Conservation (phyloP, 2,888 invertebrate genomes). For the Rhagophthalmus giganteus region DNA sequence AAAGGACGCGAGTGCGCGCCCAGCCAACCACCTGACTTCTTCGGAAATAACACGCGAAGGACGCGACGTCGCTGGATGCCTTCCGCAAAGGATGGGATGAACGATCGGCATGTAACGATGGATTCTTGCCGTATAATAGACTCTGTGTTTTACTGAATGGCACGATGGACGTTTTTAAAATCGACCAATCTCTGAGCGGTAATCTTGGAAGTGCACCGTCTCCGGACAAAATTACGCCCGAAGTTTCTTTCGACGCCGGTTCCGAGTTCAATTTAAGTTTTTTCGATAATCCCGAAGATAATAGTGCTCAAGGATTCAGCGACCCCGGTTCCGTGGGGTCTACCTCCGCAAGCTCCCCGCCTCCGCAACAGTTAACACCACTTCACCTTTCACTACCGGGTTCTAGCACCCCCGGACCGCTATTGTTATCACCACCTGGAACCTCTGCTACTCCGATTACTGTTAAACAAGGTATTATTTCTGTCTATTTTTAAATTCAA, state of each 20-base stretch:
- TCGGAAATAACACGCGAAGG: constrained; percentile 7
- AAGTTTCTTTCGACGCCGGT: constrained; percentile 73
- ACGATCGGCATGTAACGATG: constrained; percentile 22
- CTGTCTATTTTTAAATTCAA: background rate
- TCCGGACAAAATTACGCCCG: constrained; percentile 64
- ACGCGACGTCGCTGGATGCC: constrained; percentile 8
- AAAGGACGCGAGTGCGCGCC: constrained; percentile 40
- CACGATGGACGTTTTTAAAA: constrained; percentile 73
- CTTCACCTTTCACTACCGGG: constrained; percentile 45
- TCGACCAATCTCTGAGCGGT: constrained; percentile 67
- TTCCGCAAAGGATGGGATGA: constrained; percentile 25
- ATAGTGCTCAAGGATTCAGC: constrained; percentile 69
- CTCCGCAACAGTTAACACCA: constrained; percentile 45
- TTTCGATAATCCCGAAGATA: constrained; percentile 72
- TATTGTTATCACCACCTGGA: constrained; percentile 46
- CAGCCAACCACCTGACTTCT: constrained; percentile 49
- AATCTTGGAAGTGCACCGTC: constrained; percentile 64
- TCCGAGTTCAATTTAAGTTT: constrained; percentile 80
- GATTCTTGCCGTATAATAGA: constrained; percentile 26
- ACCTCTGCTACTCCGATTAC: constrained; percentile 43
- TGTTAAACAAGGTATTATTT: constrained; percentile 51
- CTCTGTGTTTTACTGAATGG: constrained; percentile 26
- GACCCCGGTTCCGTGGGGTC: constrained; percentile 68
- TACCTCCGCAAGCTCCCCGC: constrained; percentile 56
- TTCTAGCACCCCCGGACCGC: constrained; percentile 43